Conservation (phyloP, 2,113 vertebrate species). For the Danionella cerebrum region DNA sequence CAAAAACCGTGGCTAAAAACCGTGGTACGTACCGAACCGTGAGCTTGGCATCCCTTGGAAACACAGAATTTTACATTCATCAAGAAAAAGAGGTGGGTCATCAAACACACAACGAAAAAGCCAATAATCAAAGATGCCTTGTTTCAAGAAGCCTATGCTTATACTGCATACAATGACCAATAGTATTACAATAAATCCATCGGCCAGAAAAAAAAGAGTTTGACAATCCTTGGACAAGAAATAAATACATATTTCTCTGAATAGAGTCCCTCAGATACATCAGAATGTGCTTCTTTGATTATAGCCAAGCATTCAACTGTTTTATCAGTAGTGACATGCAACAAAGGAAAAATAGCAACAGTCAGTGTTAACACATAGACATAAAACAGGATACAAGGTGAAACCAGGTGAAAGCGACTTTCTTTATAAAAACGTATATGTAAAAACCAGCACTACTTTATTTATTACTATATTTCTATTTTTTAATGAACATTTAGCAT, state of each 20-base stretch:
- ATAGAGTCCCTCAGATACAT: not conserved
- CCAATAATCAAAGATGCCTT: conserved; percentile 18
- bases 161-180: not conserved
- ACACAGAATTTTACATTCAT: too few relatives aligned
- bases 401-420: too few relatives aligned
- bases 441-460: too few relatives aligned
- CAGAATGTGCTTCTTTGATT: conserved; percentile 46
- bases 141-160: not conserved
- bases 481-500: too few relatives aligned
- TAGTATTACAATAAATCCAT: not conserved
- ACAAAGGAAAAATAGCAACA: conserved; percentile 40
- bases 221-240: not conserved
- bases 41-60: too few relatives aligned
- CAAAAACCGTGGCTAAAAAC: too few relatives aligned
- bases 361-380: too few relatives aligned
- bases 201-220: not conserved
- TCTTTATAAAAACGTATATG: too few relatives aligned
- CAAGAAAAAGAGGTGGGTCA: not conserved
- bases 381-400: not conserved
- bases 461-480: too few relatives aligned
- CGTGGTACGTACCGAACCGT: too few relatives aligned
- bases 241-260: conserved; percentile 28
- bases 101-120: not conserved
- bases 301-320: conserved; percentile 29
- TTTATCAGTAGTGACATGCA: conserved; percentile 25